Evolutionary conservation across 2,113 vertebrate genomes (phyloP).

Genomic region (Sciurus niger): DNA sequence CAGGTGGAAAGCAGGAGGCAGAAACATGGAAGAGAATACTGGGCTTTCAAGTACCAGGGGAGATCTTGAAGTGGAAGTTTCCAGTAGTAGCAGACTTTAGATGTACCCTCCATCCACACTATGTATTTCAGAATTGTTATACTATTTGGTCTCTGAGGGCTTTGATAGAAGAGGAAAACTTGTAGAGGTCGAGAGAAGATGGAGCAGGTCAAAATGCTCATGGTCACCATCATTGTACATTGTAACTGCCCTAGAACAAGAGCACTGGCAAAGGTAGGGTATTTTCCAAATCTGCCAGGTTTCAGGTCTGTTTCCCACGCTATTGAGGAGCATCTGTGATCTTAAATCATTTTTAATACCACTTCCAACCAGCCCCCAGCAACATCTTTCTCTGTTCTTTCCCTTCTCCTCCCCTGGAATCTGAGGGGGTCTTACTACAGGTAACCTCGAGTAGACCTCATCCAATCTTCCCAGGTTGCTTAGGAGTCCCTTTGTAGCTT

Average conservation of each 20-base stretch:
- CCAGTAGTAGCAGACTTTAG: not conserved
- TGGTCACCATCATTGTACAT: not conserved
- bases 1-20: not conserved
- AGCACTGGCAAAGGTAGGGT: not conserved
- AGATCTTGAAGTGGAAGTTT: conserved; percentile 12
- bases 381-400: not conserved
- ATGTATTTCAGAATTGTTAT: not conserved
- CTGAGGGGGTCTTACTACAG: not conserved
- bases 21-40: not conserved
- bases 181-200: not conserved
- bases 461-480: not conserved
- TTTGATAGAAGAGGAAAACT: not conserved
- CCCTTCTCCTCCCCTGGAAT: not conserved
- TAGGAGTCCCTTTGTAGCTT: not conserved
- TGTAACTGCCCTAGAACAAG: not conserved
- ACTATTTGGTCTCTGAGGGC: not conserved
- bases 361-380: too few species aligned
- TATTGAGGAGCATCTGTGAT: not conserved
- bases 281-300: not conserved
- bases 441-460: conserved; percentile 28
- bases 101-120: not conserved
- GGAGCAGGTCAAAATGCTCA: not conserved
- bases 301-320: not conserved
- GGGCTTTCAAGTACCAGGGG: not conserved
- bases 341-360: conserved; percentile 17